Conservation (phyloP, 2,113 vertebrate genomes). For the Pituophis catenifer region DNA sequence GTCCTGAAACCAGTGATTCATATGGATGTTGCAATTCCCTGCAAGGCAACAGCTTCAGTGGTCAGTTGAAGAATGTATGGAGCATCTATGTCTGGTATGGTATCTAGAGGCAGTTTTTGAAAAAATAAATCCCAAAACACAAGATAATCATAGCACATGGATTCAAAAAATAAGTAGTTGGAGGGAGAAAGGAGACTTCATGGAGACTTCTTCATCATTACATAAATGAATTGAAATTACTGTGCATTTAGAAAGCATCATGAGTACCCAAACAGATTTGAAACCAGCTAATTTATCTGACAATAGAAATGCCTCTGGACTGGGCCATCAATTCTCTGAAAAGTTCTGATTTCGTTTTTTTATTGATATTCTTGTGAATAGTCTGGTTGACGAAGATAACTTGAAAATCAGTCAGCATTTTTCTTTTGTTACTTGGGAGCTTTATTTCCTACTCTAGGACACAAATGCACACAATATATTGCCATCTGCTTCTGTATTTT, state of each 20-base stretch:
- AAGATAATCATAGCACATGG: background rate
- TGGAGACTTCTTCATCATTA: no score
- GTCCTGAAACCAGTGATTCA: background rate
- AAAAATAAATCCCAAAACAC: background rate
- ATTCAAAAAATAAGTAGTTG: background rate
- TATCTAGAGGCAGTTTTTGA: background rate
- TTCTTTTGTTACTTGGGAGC: background rate
- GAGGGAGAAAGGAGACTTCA: no score
- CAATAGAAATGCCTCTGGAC: background rate
- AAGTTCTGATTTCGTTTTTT: background rate
- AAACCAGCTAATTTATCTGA: background rate
- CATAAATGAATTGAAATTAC: no score
- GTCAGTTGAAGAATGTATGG: background rate
- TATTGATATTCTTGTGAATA: background rate
- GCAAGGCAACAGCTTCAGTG: background rate
- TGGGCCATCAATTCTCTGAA: background rate
- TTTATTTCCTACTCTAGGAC: background rate
- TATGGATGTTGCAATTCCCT: background rate
- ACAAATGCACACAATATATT: background rate
- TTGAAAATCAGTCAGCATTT: background rate
- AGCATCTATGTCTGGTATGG: background rate
- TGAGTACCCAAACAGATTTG: no score
- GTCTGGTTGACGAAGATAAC: background rate
- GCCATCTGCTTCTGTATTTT: background rate
- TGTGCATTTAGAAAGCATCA: no score